These are phyloP conservation scores for Ornithoptera priamus DNA, from an alignment of 2,888 invertebrate genomes.

Conservation along the genomic window DNA sequence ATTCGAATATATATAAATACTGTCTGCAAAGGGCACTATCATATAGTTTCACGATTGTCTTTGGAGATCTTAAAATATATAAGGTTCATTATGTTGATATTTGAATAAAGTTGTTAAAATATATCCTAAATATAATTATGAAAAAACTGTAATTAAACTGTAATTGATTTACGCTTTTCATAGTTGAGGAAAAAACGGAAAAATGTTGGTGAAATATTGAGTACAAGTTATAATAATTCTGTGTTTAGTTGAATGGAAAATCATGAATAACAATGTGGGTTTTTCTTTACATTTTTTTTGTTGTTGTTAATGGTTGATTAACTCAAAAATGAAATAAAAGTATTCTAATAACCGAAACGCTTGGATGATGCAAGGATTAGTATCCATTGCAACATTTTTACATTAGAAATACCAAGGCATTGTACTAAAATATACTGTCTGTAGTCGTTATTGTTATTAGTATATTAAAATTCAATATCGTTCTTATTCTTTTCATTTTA, in stretches of 20 bases:
- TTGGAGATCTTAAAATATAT: not conserved
- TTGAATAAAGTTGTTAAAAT: not conserved
- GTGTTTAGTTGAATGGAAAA: not conserved
- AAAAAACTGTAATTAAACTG: not conserved
- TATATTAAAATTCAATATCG: not conserved
- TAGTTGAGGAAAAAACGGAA: not conserved
- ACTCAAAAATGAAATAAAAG: not conserved
- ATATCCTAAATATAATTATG: not conserved
- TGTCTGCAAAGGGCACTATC: not conserved
- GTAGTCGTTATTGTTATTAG: constrained; percentile 1
- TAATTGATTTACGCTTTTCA: not conserved
- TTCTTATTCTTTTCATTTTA: not conserved
- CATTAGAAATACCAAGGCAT: not conserved
- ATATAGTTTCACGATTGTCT: not conserved
- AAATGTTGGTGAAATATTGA: not conserved
- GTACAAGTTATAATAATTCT: not conserved
- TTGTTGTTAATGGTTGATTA: not conserved
- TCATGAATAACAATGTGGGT: not conserved
- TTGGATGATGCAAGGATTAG: constrained; percentile 4
- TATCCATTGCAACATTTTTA: constrained; percentile 4
- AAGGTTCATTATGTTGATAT: not conserved
- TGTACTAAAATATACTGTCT: not conserved
- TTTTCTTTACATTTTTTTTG: not conserved
- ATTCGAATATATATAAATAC: not conserved
- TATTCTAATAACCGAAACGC: constrained; percentile 1